phyloP scores from a whole-genome alignment of 2,113 vertebrate genomes.

The Pseudonaja textilis region DNA sequence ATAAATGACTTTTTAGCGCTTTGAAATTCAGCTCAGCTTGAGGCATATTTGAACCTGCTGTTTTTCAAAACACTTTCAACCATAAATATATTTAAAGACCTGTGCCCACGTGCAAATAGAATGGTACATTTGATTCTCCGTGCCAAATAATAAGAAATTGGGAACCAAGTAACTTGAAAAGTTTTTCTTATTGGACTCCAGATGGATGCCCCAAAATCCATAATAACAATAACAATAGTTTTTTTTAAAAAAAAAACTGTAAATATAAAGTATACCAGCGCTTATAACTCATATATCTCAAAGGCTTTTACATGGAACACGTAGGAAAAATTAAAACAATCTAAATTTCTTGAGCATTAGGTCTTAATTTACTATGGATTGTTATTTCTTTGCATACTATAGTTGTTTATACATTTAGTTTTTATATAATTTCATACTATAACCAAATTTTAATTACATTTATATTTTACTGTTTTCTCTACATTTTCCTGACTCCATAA shows the following conservation, averaged over 20 bases:
- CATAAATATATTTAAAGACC: conserved; percentile 29
- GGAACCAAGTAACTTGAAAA: conserved; percentile 37
- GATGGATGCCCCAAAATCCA: conserved; percentile 22
- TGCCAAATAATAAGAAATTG: conserved; percentile 31
- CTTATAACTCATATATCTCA: conserved; percentile 52
- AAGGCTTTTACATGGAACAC: conserved; percentile 56
- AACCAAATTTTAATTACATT: conserved; percentile 50
- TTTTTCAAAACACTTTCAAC: conserved; percentile 49
- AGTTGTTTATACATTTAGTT: conserved; percentile 60
- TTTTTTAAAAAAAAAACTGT: conserved; percentile 29
- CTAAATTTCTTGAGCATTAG: conserved; percentile 43
- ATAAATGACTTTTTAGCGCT: neutral
- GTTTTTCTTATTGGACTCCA: conserved; percentile 45
- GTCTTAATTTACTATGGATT: conserved; percentile 53
- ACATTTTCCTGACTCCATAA: conserved; percentile 44
- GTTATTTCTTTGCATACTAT: conserved; percentile 54
- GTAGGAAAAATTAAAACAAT: conserved; percentile 56
- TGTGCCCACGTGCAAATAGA: neutral
- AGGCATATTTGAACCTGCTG: conserved; percentile 33
- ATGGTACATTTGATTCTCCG: conserved; percentile 54
- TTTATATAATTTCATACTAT: conserved; percentile 54
- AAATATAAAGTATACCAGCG: conserved; percentile 35
- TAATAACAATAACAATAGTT: neutral
- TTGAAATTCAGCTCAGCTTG: conserved; percentile 46
- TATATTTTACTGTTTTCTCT: conserved; percentile 50